Base-by-base conservation (phyloP, 2,113 vertebrate species). In the Gobiocypris rarus region DNA sequence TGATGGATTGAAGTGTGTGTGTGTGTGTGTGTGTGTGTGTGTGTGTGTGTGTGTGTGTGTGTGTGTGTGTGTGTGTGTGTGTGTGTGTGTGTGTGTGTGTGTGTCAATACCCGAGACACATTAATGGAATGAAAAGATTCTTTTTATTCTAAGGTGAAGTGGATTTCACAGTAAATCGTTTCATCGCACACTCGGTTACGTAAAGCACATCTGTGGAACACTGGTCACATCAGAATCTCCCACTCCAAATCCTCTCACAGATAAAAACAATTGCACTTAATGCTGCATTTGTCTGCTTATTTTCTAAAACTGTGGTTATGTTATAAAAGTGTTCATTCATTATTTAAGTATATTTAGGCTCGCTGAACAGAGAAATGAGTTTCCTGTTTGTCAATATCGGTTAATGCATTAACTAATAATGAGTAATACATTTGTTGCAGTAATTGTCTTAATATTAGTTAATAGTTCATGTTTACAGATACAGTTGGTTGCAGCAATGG, bases 151-250 rank as follows among this genome's bases (percentile, higher is more conserved):
- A 24, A 52, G 41, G 54, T 63, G 54, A 31, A 74, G 79, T 61
- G 69, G 26, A 50, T 83, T 82, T 73, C 14, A 82, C 50, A 15
- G 77, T 31, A 38, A 84, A 52, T 71, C 14, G 38, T 81, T 65
- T 75, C 24, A 50, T 79, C 70, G 48, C 82, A 83, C 83, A 84
- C 83, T 65, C 70, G 15, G 81, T 86, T 83, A 61, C 74, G 81
- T 81, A 85, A 79, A 77, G 43, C 26, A 65, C 59, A 54, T 75
- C 58, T 83, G 78, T 89, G 19, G 41, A 74, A 22, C 28, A 5
- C 8, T 3, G 48, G 7, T 11, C 38, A 43, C 69, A 41, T 24
- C 38, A 45, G 31, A 38, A 69, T 69, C 69, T 43, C 38, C 24
- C 38, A n/a, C 67, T 71, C 67, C 7, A 24, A 71, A 71, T 45